Evolutionary conservation across 2,113 vertebrate genomes (phyloP), one percentile per base, ranked within the genome.

Genomic region (Pygoscelis adeliae): DNA sequence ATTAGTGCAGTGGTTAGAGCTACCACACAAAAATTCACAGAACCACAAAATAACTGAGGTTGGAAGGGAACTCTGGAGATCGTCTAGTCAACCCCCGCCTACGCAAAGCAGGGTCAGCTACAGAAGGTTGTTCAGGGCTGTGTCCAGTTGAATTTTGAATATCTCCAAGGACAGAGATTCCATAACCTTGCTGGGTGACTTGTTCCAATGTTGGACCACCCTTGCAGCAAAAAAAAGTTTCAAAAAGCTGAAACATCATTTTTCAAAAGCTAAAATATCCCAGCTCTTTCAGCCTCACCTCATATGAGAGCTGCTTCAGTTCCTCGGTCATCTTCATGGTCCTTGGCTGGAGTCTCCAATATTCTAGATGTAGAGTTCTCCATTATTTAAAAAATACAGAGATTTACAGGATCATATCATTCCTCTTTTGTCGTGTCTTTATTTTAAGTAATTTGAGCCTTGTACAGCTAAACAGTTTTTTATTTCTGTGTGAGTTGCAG

Each of bases 31-130:
- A 92, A 87, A 70, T 14, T 66, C 49, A 30, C 13, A 70, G 6
- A 49, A 61, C 6, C 36, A 77, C 26, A 74, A 69, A 92, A 44
- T 59, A 11, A 30, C 9, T 36, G 50, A 59, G 4, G 6, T 62
- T 73, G 25, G 22, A 78, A 82, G 34, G 16, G 14, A 17, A 42
- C 23, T 69, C 20, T n/a, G 6, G 20, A 89, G 58, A 50, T 3
- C 7, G 1, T 23, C 19, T 59, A 32, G 10, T 69, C 53, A 72
- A 27, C 1, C 2, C 1, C 22, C 4, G 9, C 4, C 6, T 58
- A 13, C 11, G n/a, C 71, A 80, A 63, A 76, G 36, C 20, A 65
- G 16, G 1, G 10, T n/a, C n/a, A 91, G 25, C 38, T 55, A 52
- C 13, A 81, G 34, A 67, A 63, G 0, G 0, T 29, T 88, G 17